A percentile compares a stretch with the other conserved stretches of the same genome.
phyloP scores from a whole-genome alignment of 2,888 invertebrate species.

The Ephialtes manifestator region DNA sequence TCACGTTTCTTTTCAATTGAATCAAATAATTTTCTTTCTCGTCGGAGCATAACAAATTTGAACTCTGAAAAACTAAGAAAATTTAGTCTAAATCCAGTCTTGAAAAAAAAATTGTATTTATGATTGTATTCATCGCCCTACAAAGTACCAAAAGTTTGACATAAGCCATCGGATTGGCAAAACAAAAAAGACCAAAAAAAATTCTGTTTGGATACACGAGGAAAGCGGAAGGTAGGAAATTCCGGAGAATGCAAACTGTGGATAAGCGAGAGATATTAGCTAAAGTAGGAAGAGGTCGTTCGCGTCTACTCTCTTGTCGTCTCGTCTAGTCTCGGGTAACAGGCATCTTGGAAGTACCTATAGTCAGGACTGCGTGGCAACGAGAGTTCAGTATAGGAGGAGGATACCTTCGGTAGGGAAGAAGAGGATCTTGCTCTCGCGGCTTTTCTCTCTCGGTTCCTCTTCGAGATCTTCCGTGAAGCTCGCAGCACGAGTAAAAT shows the following conservation, averaged over 20 bases:
- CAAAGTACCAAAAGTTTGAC: neutral
- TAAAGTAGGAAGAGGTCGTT: conserved; percentile 64
- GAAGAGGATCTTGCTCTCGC: conserved; percentile 62
- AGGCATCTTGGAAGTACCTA: conserved; percentile 52
- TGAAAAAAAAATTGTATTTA: too few relatives aligned
- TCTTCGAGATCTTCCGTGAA: conserved; percentile 47
- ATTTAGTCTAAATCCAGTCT: too few relatives aligned
- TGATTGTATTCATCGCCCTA: neutral
- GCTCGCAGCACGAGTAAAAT: conserved; percentile 16
- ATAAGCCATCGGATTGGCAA: neutral
- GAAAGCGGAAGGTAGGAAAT: conserved; percentile 70
- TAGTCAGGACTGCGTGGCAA: conserved; percentile 49
- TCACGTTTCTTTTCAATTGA: too few relatives aligned
- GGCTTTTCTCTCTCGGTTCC: conserved; percentile 62
- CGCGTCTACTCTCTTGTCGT: conserved; percentile 46
- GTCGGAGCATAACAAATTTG: too few relatives aligned
- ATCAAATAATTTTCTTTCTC: too few relatives aligned
- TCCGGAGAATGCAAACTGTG: conserved; percentile 79
- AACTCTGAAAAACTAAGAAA: too few relatives aligned
- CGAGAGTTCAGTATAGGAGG: conserved; percentile 44
- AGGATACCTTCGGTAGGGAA: conserved; percentile 29
- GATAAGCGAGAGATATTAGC: conserved; percentile 83
- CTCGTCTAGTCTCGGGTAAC: conserved; percentile 60
- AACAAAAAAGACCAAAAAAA: neutral
- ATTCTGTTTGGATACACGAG: conserved; percentile 1